phyloP scores from a whole-genome alignment of 2,113 vertebrate species.

The Mormoops blainvillei region DNA sequence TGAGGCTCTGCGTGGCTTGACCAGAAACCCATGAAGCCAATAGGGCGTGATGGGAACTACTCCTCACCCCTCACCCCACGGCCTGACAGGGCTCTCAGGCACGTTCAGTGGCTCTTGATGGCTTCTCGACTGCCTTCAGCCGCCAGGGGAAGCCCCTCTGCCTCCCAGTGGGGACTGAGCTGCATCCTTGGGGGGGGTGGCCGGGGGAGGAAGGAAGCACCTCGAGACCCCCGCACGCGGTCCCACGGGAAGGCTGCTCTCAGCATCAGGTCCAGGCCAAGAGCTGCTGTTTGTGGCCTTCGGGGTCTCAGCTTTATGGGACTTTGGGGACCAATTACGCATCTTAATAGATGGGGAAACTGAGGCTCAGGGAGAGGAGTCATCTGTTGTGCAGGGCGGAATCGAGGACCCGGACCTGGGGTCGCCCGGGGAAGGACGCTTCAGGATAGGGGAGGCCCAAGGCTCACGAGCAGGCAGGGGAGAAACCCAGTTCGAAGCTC shows the following conservation, averaged over 20 bases:
- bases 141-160: neutral
- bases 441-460: neutral
- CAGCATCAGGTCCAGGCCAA: rapidly evolving
- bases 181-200: neutral
- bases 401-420: neutral
- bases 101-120: neutral
- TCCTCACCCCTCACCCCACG: neutral
- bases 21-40: neutral
- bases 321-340: neutral
- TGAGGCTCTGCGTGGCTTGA: neutral
- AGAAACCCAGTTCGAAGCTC: neutral
- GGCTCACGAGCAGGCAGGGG: no score
- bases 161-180: neutral
- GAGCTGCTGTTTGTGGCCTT: neutral
- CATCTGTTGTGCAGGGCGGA: neutral
- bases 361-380: neutral
- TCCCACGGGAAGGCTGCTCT: no score
- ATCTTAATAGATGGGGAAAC: neutral
- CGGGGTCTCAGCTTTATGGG: neutral
- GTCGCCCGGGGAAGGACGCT: rapidly evolving
- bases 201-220: neutral
- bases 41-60: neutral
- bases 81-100: neutral
- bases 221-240: rapidly evolving
- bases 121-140: neutral